These are phyloP conservation scores for Drosophila pseudotalamancana DNA, from an alignment of 2,888 invertebrate genomes.

Conservation along the genomic window DNA sequence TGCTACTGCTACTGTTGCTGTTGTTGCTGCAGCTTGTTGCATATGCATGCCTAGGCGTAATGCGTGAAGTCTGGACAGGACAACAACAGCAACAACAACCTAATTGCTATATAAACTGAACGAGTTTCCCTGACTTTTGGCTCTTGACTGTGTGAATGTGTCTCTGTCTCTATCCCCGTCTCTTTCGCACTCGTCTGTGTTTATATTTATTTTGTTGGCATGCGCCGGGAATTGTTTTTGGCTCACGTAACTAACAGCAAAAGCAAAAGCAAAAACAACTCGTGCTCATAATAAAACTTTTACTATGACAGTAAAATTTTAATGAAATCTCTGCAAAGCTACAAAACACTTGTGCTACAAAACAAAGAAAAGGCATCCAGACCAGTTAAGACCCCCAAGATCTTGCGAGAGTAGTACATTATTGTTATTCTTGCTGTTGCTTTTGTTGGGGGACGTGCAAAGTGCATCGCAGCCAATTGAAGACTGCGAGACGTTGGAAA, in stretches of 20 bases:
- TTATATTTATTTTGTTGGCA: constrained; percentile 52
- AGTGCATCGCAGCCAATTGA: constrained; percentile 51
- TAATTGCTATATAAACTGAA: constrained; percentile 64
- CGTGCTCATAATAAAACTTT: constrained; percentile 71
- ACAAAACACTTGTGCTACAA: constrained; percentile 59
- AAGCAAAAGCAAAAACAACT: constrained; percentile 28
- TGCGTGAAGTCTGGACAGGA: constrained; percentile 61
- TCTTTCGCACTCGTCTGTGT: constrained; percentile 25
- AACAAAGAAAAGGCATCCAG: constrained; percentile 23
- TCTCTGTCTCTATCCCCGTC: constrained; percentile 4
- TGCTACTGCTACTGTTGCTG: constrained; percentile 15
- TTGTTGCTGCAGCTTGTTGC: constrained; percentile 53
- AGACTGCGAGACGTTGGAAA: constrained; percentile 19
- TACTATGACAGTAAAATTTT: constrained; percentile 74
- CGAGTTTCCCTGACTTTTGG: constrained; percentile 49
- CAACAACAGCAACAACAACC: constrained; percentile 33
- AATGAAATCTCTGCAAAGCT: constrained; percentile 73
- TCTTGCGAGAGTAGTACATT: constrained; percentile 18
- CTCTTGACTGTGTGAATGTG: constrained; percentile 12
- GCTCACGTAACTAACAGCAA: constrained; percentile 52
- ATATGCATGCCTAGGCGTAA: constrained; percentile 60
- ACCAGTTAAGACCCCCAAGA: constrained; percentile 5
- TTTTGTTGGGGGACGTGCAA: constrained; percentile 44
- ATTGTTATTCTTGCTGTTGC: constrained; percentile 22
- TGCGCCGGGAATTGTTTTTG: constrained; percentile 58